Conservation (phyloP, 2,888 invertebrate species). For the Agrotis clavis region DNA sequence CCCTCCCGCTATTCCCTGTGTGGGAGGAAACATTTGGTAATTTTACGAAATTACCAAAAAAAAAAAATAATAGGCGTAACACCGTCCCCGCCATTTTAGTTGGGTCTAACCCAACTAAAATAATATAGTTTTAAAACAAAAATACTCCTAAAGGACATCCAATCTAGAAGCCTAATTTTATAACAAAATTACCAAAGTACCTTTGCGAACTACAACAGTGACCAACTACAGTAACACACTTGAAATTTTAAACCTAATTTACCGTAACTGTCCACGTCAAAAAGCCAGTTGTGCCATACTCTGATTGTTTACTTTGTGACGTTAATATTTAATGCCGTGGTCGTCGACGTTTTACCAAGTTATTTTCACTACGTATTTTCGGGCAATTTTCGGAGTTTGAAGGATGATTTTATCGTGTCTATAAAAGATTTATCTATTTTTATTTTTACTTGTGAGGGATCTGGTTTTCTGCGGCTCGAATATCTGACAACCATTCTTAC, state of each 20-base stretch:
- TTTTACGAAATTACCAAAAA: too few relatives aligned
- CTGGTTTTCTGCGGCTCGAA: too few relatives aligned
- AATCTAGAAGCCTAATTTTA: slow-evolving; percentile 11
- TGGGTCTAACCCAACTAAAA: not conserved
- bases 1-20: too few relatives aligned
- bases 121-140: not conserved
- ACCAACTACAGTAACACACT: slow-evolving; percentile 27
- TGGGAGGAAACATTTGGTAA: too few relatives aligned
- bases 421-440: not conserved
- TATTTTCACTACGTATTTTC: slow-evolving; percentile 36
- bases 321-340: slow-evolving; percentile 58
- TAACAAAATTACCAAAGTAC: slow-evolving; percentile 19
- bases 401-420: not conserved
- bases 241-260: slow-evolving; percentile 66
- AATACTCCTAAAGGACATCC: not conserved
- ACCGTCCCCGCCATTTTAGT: too few relatives aligned
- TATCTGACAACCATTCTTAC: too few relatives aligned
- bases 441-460: not conserved
- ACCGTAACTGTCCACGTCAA: slow-evolving; percentile 46
- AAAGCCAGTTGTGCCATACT: slow-evolving; percentile 35
- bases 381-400: not conserved
- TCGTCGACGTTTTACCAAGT: slow-evolving; percentile 8
- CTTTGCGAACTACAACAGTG: slow-evolving; percentile 3
- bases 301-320: slow-evolving; percentile 55
- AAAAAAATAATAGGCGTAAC: too few relatives aligned